Conservation (phyloP, 2,113 vertebrate species). For the Leucopsar rothschildi region DNA sequence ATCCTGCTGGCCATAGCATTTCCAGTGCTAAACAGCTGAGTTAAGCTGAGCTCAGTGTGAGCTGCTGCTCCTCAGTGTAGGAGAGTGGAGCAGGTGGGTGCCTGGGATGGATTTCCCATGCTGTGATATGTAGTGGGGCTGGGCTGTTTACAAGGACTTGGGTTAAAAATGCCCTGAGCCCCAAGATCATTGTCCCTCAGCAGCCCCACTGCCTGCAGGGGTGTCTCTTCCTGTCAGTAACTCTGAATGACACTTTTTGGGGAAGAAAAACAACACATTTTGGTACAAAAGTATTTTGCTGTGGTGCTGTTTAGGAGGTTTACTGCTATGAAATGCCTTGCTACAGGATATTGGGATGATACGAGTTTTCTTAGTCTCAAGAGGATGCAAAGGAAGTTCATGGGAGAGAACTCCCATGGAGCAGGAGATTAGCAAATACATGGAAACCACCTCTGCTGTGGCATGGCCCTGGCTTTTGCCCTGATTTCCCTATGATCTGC, state of each 20-base stretch:
- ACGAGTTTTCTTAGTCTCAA: neutral
- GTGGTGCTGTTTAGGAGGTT: neutral
- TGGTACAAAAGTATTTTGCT: neutral
- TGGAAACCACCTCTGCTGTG: neutral
- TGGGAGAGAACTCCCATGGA: neutral
- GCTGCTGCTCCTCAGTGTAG: neutral
- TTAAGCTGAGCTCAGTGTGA: neutral
- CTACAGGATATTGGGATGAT: neutral
- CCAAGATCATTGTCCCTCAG: neutral
- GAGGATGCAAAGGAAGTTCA: neutral
- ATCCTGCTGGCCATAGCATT: neutral
- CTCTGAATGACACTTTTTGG: neutral
- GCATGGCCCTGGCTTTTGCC: neutral
- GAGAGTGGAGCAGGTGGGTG: no score
- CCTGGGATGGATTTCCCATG: rapidly evolving
- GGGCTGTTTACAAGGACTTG: neutral
- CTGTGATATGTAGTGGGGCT: neutral
- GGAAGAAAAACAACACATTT: neutral
- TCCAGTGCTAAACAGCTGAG: neutral
- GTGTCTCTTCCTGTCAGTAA: neutral
- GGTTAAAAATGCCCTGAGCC: neutral
- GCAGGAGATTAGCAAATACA: neutral
- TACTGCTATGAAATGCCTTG: neutral
- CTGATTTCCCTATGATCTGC: neutral
- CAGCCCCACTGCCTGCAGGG: neutral